Base-by-base conservation (phyloP, 2,888 invertebrate species). In the Zonitis immaculata region DNA sequence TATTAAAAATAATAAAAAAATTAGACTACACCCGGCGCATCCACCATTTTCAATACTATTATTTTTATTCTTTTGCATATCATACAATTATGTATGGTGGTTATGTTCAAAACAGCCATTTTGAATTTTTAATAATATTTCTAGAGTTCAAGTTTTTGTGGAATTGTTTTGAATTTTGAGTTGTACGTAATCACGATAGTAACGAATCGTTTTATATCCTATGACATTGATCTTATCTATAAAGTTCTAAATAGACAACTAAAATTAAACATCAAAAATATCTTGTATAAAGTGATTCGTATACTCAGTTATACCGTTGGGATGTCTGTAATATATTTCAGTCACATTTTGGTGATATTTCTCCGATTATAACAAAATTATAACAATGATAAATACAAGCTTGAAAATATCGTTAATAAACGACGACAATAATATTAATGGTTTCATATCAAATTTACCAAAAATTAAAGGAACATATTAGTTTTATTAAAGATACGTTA, bases 401-500 rank as follows among this genome's bases (percentile, higher is more conserved):
- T 16, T 26, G 27, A 26, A n/a, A 27, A 45, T 5, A 3, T 27
- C 14, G 18, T 28, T 27, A 27, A 45, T 45, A 14, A 28, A 26
- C 7, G n/a, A 12, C 6, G 27, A 25, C 26, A 28, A 45, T 45
- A 22, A 45, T 8, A 28, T 45, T 45, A 26, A 45, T 45, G 3
- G 28, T 27, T 18, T 30, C 28, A 20, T 45, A 27, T 26, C 25
- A 26, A 42, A 48, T 26, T 42, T 47, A 11, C 6, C 22, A 3
- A n/a, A 32, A 39, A 42, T 48, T 27, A 27, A 42, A 16, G 16
- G 12, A 27, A 32, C 7, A 44, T 47, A 30, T 30, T 39, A 48
- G 35, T 54, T 54, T 47, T 48, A 48, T 48, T 48, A 48, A 51
- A 51, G 42, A 51, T 26, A 8, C 14, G 32, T 51, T 47, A 54